phyloP scores from a whole-genome alignment of 2,888 invertebrate genomes.

The Tenthredo notha region DNA sequence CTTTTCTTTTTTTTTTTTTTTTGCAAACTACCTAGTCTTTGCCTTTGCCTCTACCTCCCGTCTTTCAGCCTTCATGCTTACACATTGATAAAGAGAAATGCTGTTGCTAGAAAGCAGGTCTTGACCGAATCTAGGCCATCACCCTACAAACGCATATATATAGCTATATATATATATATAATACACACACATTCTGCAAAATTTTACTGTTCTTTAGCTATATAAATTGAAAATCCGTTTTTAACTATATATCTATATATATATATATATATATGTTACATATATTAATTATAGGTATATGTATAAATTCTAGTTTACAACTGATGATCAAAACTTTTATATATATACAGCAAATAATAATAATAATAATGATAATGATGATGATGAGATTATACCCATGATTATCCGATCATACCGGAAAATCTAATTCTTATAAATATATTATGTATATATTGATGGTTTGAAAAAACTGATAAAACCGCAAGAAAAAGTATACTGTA shows the following conservation, averaged over 20 bases:
- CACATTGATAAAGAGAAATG: conserved; percentile 77
- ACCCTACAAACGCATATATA: conserved; percentile 74
- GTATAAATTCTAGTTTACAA: neutral
- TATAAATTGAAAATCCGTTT: neutral
- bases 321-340: neutral
- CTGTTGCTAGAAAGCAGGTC: conserved; percentile 77
- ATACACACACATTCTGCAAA: neutral
- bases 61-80: conserved; percentile 7
- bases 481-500: too few relatives aligned
- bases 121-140: conserved; percentile 76
- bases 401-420: neutral
- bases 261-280: neutral
- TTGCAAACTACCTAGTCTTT: conserved; percentile 1
- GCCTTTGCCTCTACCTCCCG: conserved; percentile 12
- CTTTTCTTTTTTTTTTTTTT: neutral
- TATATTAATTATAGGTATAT: neutral
- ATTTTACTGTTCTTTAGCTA: neutral
- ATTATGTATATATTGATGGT: neutral
- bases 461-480: neutral
- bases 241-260: neutral
- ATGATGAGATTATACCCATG: neutral
- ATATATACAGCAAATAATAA: neutral
- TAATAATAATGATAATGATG: neutral
- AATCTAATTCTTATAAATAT: neutral
- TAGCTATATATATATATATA: conserved; percentile 42